Base-by-base conservation (phyloP, 2,113 vertebrate genomes). In the Gasterosteus nipponicus region DNA sequence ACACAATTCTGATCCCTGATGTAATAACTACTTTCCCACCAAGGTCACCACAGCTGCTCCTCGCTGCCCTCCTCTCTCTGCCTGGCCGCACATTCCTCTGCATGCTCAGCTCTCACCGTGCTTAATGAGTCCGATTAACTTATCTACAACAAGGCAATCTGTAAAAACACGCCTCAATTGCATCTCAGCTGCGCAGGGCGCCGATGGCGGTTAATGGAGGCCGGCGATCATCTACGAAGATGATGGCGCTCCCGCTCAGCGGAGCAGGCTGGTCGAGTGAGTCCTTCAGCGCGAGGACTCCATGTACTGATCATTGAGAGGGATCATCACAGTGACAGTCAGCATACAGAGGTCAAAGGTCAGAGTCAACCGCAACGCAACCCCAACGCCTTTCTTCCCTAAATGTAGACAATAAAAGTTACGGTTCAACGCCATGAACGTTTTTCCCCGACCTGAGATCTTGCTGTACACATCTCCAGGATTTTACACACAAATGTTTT, bases 91-190 rank as follows among this genome's bases (percentile, higher is more conserved):
- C n/a, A 10, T 26, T 75, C 75, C 75, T 81, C 65, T 68, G 64
- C 80, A 29, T 77, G 51, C 77, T 39, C 39, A 1, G 46, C 65
- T 81, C 62, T 47, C 78, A 35, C 57, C 77, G 86, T 68, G 62
- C 70, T 77, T 83, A 87, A 89, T 82, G 78, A 83, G 79, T 64
- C 84, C 82, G 81, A 89, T 88, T 84, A 84, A 78, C 76, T 80
- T 65, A 87, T 77, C 77, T 71, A 84, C 73, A 79, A 77, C 69
- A 53, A 77, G 66, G 73, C 61, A 59, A 79, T 81, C 68, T 75
- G 70, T 62, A 75, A 83, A 75, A 87, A 80, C 61, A 78, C 29
- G 42, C 26, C 42, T 84, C 57, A 54, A 73, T 70, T 62, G 66
- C 69, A 49, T 85, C 71, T 26, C 60, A 29, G 72, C 58, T 22